These are phyloP conservation scores for Whitmania pigra DNA, from an alignment of 1,140 invertebrate species.

Conservation along the genomic window DNA sequence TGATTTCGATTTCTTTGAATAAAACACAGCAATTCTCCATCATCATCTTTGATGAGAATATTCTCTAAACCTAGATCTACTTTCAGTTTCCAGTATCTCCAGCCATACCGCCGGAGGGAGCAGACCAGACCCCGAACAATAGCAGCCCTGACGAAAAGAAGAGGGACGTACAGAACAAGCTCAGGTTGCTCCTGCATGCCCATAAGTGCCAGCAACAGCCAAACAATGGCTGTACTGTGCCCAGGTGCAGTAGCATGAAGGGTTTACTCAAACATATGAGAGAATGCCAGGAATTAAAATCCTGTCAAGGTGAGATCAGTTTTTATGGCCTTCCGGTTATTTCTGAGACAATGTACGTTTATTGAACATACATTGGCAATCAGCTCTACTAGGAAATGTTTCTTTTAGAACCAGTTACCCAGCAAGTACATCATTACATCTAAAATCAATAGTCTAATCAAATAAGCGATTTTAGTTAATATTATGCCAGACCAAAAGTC, in stretches of 20 bases:
- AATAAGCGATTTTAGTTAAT: too few relatives aligned
- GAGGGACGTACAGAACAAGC: constrained; percentile 63
- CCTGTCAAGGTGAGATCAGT: constrained; percentile 38
- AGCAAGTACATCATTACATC: too few relatives aligned
- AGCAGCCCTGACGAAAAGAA: constrained; percentile 35
- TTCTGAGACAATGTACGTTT: neutral
- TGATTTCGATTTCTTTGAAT: too few relatives aligned
- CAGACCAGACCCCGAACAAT: neutral
- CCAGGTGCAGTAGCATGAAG: constrained; percentile 97
- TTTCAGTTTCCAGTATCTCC: too few relatives aligned
- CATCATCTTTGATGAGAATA: too few relatives aligned
- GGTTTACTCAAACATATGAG: constrained; percentile 98
- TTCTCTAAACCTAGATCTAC: too few relatives aligned
- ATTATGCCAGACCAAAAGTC: too few relatives aligned
- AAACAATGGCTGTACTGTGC: constrained; percentile 58
- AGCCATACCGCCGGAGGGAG: too few relatives aligned
- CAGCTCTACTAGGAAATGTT: neutral
- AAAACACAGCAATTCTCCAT: too few relatives aligned
- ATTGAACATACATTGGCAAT: too few relatives aligned
- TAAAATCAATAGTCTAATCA: neutral
- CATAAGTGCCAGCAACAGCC: constrained; percentile 79
- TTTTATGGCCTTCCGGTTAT: neutral
- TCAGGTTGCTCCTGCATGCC: constrained; percentile 88
- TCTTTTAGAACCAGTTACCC: neutral
- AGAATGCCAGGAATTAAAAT: constrained; percentile 72